These are phyloP conservation scores for Drosophila colorata DNA, from an alignment of 2,888 invertebrate species.

Conservation along the genomic window DNA sequence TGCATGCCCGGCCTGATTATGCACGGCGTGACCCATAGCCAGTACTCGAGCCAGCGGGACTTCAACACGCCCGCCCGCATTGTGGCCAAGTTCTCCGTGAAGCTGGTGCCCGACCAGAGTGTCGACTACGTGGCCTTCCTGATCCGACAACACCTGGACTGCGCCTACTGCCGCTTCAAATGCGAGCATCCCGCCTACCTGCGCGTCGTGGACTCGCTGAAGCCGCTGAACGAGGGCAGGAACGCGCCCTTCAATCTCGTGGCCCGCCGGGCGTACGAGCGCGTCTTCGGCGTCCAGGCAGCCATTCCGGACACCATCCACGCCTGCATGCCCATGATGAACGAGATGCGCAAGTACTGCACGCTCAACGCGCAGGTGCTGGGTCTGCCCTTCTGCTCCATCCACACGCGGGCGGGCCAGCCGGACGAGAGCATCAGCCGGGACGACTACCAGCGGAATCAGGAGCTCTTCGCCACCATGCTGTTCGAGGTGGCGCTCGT, in stretches of 20 bases:
- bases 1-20: constrained; percentile 45
- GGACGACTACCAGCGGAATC: constrained; percentile 25
- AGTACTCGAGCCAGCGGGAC: constrained; percentile 4
- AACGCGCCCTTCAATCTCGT: constrained; percentile 13
- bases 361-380: constrained; percentile 19
- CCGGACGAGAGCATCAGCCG: constrained; percentile 30
- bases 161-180: constrained; percentile 19
- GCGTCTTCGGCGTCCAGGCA: constrained; percentile 9
- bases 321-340: constrained; percentile 33
- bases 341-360: constrained; percentile 42
- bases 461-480: constrained; percentile 23
- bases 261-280: constrained; percentile 26
- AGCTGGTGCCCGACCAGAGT: constrained; percentile 50
- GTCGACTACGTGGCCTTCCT: constrained; percentile 10
- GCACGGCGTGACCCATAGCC: constrained; percentile 21
- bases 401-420: constrained; percentile 24
- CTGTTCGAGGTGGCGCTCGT: constrained; percentile 45
- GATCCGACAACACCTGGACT: constrained; percentile 29
- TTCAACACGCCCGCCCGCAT: background rate
- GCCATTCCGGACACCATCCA: constrained; percentile 41
- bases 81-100: constrained; percentile 42
- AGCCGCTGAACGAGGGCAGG: constrained; percentile 26
- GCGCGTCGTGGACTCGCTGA: constrained; percentile 26
- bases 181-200: constrained; percentile 31
- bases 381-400: constrained; percentile 46